Evolutionary conservation across 2,888 invertebrate genomes (phyloP).

Genomic region (Chirona hameri): DNA sequence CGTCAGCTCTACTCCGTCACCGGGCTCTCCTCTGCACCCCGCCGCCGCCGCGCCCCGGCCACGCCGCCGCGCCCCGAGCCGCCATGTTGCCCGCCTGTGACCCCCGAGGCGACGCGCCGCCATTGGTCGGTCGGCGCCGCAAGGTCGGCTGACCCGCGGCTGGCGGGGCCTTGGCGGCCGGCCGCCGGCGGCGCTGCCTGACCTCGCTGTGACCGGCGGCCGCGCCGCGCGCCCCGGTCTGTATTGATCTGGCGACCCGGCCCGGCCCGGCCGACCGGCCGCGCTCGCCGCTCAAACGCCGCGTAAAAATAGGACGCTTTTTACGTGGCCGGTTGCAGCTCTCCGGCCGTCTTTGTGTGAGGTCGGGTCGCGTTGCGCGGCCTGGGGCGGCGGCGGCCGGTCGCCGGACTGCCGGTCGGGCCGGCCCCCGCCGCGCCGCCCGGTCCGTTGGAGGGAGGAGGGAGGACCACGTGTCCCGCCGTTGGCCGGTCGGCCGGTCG

Average conservation of each 20-base stretch:
- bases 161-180: constrained; percentile 38
- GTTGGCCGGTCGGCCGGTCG: neutral
- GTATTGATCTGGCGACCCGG: neutral
- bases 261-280: too few relatives aligned
- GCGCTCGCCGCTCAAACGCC: neutral
- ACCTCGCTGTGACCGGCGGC: neutral
- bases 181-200: constrained; percentile 33
- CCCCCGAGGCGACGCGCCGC: neutral
- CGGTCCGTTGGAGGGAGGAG: neutral
- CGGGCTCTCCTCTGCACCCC: neutral
- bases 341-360: neutral
- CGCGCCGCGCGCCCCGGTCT: neutral
- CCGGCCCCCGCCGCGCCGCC: neutral
- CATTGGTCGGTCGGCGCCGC: neutral
- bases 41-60: neutral
- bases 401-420: neutral
- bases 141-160: constrained; percentile 35
- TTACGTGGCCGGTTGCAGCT: neutral
- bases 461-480: neutral
- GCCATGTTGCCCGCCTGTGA: neutral
- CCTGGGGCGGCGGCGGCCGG: neutral
- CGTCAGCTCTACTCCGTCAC: too few relatives aligned
- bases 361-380: neutral
- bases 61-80: neutral
- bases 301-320: neutral